phyloP scores from a whole-genome alignment of 2,888 invertebrate genomes.

The Nematopogon swammerdamellus region DNA sequence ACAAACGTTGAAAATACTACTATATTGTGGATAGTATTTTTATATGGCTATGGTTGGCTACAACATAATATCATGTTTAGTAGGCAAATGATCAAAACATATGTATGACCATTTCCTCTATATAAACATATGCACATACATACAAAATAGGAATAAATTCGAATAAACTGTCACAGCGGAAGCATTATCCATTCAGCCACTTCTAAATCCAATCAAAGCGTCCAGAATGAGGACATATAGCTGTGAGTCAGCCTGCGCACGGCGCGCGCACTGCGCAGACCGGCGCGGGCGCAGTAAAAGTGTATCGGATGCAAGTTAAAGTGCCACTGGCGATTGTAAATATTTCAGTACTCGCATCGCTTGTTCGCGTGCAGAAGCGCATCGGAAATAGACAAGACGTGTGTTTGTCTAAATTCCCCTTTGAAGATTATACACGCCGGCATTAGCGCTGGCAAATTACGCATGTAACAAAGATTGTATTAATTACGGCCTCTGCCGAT shows the following conservation, averaged over 20 bases:
- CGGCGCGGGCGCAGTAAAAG: constrained; percentile 48
- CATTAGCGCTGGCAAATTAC: constrained; percentile 58
- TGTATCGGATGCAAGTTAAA: constrained; percentile 52
- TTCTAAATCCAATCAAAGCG: neutral
- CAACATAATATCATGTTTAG: too few species aligned
- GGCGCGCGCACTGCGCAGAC: too few species aligned
- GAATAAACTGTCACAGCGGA: neutral
- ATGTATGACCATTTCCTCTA: too few species aligned
- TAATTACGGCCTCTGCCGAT: constrained; percentile 52
- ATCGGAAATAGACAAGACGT: constrained; percentile 55
- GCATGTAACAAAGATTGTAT: constrained; percentile 56
- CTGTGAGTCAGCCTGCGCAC: neutral
- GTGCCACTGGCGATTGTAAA: constrained; percentile 54
- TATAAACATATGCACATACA: too few species aligned
- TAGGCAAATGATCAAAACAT: too few species aligned
- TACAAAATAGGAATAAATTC: too few species aligned
- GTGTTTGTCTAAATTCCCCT: constrained; percentile 52
- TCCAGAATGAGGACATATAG: neutral
- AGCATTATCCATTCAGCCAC: neutral
- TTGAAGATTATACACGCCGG: constrained; percentile 56
- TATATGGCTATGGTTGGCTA: too few species aligned
- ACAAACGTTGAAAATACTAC: too few species aligned
- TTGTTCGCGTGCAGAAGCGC: constrained; percentile 23
- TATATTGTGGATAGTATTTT: too few species aligned
- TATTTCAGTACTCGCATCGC: constrained; percentile 45